These are phyloP conservation scores for Phrynosoma platyrhinos DNA, from an alignment of 2,113 vertebrate species.

Conservation along the genomic window DNA sequence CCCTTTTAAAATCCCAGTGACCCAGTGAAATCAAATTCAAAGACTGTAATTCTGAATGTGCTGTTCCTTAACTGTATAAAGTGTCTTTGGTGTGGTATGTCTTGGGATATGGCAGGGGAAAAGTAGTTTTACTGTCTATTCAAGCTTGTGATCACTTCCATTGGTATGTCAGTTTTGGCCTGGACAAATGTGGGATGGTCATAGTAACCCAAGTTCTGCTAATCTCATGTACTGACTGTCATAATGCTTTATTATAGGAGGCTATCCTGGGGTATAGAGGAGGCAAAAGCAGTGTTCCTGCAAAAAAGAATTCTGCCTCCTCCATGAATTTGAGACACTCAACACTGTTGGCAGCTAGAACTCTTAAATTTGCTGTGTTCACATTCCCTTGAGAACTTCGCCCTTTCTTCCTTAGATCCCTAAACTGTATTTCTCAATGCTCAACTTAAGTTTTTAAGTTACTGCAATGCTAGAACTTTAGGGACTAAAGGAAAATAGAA, in stretches of 20 bases:
- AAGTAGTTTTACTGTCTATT: neutral
- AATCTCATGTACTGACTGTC: neutral
- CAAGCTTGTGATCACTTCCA: neutral
- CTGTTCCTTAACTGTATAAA: neutral
- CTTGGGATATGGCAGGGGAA: neutral
- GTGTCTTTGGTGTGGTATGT: neutral
- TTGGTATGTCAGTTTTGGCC: neutral
- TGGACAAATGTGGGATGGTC: neutral
- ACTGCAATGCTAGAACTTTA: too few species aligned
- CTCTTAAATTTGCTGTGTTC: too few species aligned
- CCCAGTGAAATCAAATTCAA: neutral
- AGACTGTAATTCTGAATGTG: neutral
- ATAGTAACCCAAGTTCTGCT: neutral
- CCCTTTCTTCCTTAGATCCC: too few species aligned
- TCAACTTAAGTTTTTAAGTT: too few species aligned
- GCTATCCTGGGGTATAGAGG: neutral
- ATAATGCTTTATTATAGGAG: neutral
- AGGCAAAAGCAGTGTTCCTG: too few species aligned
- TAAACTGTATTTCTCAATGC: too few species aligned
- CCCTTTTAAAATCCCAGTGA: neutral
- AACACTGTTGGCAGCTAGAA: neutral
- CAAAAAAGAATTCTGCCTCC: too few species aligned
- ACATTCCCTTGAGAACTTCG: too few species aligned
- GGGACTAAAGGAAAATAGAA: too few species aligned
- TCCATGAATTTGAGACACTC: too few species aligned